Base-by-base conservation (phyloP, 2,113 vertebrate genomes). In the Gulo gulo region DNA sequence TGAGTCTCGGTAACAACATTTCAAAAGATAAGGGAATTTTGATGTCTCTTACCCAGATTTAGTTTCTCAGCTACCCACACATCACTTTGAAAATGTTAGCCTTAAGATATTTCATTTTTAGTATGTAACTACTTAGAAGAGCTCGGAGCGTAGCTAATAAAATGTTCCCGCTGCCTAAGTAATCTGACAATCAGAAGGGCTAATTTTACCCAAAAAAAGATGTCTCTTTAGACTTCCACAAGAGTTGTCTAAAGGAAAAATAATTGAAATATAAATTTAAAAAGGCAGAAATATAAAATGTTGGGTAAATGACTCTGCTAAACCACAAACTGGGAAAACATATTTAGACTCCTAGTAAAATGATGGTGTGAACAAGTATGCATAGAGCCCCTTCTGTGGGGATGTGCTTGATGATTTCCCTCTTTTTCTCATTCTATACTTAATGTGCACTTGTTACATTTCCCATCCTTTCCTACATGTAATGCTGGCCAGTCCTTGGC, bases 111-210 rank as follows among this genome's bases (percentile, higher is more conserved):
- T 97, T 91, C 69, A 52, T 67, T 96, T 87, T 92, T 65, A 59
- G 89, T 96, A 61, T 69, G 23, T 93, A 65, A 88, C 42, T 91
- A 79, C n/a, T 79, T 91, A 96, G 74, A 91, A 97, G 52, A 93
- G 31, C 42, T 83, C 29, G 67, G 67, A 67, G 79, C 0, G 63
- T 36, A 84, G 45, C 63, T 96, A 80, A 91, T 93, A 86, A 90
- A 91, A 65, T 81, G 7, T 86, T 91, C 39, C 94, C 47, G 42
- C 73, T 93, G 15, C 10, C 42, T 78, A 71, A 95, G 29, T 50
- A 79, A 93, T 78, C 79, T 92, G 69, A 67, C 39, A 92, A 88
- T 95, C 61, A 95, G 59, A 83, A 93, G 29, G 6, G 20, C 7
- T 79, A 88, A 85, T 85, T 76, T 93, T 57, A 87, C 36, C 61